Base-by-base conservation (phyloP, 2,888 invertebrate species). In the Drosophila helvetica region DNA sequence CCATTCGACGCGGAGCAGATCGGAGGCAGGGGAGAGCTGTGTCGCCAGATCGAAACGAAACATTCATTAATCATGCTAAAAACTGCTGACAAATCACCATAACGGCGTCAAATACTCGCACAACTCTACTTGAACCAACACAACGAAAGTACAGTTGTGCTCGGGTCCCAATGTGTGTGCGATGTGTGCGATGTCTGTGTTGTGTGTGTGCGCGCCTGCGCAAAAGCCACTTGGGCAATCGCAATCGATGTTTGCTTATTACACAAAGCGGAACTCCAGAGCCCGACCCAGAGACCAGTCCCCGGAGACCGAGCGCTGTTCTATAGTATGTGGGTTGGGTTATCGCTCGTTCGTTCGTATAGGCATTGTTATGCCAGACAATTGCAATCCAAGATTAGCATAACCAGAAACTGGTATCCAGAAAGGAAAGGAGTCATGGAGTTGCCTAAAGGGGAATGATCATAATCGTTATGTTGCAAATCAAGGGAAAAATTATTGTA, bases 41-140 rank as follows among this genome's bases (percentile, higher is more conserved):
- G 86, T 83, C 83, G 84, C 84, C 76, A 71, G 74, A 61, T 77
- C 58, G 78, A 79, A 74, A 72, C 58, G 78, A 79, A 74, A 2
- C 74, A 65, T 77, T 81, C 86, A 86, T 86, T 86, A 86, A 86
- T 86, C 88, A 86, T 73, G 77, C 61, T 73, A 68, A 69, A 68
- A 74, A 69, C 67, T 73, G 74, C 86, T 80, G 88, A 88, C 88
- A 86, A 86, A 86, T 88, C 60, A 75, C 72, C 79, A 84, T 81
- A 83, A 86, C 77, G 75, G 82, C 72, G 77, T 74, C 78, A 69
- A 70, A 74, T 57, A 48, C 52, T 33, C 33, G 33, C 38, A 38
- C 38, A 62, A 62, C 18, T 42, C 1, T 17, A 54, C 7, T 45
- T 18, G 33, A 54, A 38, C 15, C 15, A 38, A 54, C 65, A 55